phyloP scores from a whole-genome alignment of 2,888 invertebrate species.

The Strigamia crassipes region DNA sequence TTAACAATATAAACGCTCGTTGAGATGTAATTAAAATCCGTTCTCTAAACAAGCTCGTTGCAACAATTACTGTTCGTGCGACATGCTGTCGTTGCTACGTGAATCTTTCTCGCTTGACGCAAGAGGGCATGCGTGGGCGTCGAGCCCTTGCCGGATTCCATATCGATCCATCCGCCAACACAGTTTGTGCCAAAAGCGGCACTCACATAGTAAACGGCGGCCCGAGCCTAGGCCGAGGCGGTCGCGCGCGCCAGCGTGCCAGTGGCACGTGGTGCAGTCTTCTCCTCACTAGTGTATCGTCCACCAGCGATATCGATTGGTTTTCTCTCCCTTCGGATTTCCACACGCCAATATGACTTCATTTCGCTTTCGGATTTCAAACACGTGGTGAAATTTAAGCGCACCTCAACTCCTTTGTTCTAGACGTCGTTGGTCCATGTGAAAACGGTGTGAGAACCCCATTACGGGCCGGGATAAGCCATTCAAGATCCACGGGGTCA shows the following conservation, averaged over 20 bases:
- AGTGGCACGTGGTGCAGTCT: constrained; percentile 1
- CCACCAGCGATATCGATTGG: neutral
- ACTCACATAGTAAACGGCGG: neutral
- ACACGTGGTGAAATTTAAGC: neutral
- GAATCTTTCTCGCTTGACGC: neutral
- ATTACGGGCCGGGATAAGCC: constrained; percentile 22
- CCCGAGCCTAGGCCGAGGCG: constrained; percentile 1
- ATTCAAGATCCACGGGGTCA: constrained; percentile 15
- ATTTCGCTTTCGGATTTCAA: neutral
- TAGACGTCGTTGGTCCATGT: neutral
- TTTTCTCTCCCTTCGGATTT: neutral
- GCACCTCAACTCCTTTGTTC: neutral
- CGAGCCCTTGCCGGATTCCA: neutral
- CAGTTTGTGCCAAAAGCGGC: constrained; percentile 8
- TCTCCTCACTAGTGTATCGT: neutral
- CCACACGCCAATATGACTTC: neutral
- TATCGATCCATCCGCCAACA: constrained; percentile 26
- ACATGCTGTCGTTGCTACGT: neutral
- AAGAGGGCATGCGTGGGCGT: constrained; percentile 18
- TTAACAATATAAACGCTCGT: neutral
- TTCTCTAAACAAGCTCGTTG: neutral
- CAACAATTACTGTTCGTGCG: neutral
- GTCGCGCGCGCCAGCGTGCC: constrained; percentile 21
- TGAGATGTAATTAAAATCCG: neutral
- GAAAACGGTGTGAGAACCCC: neutral